Evolutionary conservation across 2,888 invertebrate species (phyloP), one percentile per base, ranked within the genome.

Genomic region (Spodoptera picta): DNA sequence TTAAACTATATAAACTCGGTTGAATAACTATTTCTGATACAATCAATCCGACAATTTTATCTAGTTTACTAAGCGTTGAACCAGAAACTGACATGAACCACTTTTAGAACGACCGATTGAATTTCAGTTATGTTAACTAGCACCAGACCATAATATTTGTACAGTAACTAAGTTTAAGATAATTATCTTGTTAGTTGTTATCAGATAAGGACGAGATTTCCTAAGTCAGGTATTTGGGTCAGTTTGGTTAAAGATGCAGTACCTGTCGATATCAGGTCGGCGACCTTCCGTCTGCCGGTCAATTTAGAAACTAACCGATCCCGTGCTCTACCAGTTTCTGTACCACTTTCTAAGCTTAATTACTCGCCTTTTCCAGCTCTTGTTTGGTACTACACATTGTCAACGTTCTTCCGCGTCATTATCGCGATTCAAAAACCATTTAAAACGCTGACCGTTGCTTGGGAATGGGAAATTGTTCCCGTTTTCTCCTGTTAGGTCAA

Each of bases 331-430:
- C 87, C 81, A 80, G 87, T 77, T 79, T 77, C 81, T 86, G 85
- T 86, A 83, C 88, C 86, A 89, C 91, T 92, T 91, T 92, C 91
- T 90, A 90, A 87, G 80, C 85, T 89, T 91, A 91, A 91, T 91
- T 92, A 90, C 88, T 79, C 77, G 82, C 87, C 83, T 87, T 90
- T 89, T 87, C 87, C 82, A 86, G 82, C 84, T 84, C 83, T 87
- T 84, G 86, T 87, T 86, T 81, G 73, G 82, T 83, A 82, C 83
- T 80, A 84, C 81, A 88, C 87, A 89, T 88, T 91, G 89, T 89
- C 88, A 86, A 85, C 85, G 86, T 86, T 85, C 87, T 91, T 91
- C 91, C 90, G 89, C 82, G 80, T 87, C 83, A 88, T 90, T 91
- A 89, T 89, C 87, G 81, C 82, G 84, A 85, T 85, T 79, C 77